Conservation (phyloP, 2,113 vertebrate species). For the Mus musculus region GRCm39 chr11:89695001-89695500, state of each 20-base stretch:
- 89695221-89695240: not conserved
- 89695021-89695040: not conserved
- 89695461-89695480: conserved; percentile 35
- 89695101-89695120: not conserved
- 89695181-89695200: not conserved
- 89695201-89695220: not conserved
- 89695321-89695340: conserved; percentile 14
- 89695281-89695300: conserved; percentile 2
- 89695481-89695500: not conserved
- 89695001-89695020: not conserved
- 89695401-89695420: conserved; percentile 30
- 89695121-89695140: not conserved
- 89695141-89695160: not conserved
- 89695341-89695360: conserved; percentile 40
- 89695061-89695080: not conserved
- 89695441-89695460: conserved; percentile 50
- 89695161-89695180: not conserved
- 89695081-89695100: not conserved
- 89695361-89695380: conserved; percentile 27
- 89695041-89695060: not conserved
- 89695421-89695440: conserved; percentile 52
- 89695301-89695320: not conserved
- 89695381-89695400: conserved; percentile 60
- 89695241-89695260: not conserved
- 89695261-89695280: conserved; percentile 31